phyloP scores from a whole-genome alignment of 1,140 invertebrate genomes.

The Lerema accius region DNA sequence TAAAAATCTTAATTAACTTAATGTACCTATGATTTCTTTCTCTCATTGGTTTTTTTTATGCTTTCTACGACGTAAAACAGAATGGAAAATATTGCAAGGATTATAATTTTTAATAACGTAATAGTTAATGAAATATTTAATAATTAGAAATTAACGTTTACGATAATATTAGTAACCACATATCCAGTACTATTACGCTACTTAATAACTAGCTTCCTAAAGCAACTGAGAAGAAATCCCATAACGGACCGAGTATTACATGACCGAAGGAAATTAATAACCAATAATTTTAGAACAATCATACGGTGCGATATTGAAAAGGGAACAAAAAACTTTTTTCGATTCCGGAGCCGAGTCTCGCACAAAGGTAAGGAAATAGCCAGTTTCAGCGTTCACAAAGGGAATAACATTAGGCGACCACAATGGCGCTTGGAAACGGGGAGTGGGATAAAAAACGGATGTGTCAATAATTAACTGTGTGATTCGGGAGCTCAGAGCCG shows the following conservation, averaged over 20 bases:
- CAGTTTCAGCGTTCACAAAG: conserved; percentile 63
- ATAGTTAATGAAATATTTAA: too few relatives aligned
- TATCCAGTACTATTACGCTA: too few relatives aligned
- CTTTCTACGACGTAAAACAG: too few relatives aligned
- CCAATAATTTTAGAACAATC: conserved; percentile 66
- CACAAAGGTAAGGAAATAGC: conserved; percentile 76
- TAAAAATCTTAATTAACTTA: neutral
- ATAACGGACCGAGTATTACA: too few relatives aligned
- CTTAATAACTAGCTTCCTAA: too few relatives aligned
- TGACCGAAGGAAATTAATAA: conserved; percentile 60
- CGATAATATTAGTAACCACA: too few relatives aligned
- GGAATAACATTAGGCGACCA: conserved; percentile 65
- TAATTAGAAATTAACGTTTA: too few relatives aligned
- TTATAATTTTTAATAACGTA: too few relatives aligned
- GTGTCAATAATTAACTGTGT: conserved; percentile 80
- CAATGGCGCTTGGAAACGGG: conserved; percentile 53
- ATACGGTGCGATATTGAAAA: conserved; percentile 31
- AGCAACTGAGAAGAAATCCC: conserved; percentile 3
- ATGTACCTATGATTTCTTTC: too few relatives aligned
- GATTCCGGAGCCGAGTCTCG: conserved; percentile 39
- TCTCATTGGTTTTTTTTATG: too few relatives aligned
- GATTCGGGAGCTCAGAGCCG: conserved; percentile 64
- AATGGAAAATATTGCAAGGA: too few relatives aligned
- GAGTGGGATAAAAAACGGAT: conserved; percentile 72
- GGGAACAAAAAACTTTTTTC: conserved; percentile 44